Evolutionary conservation across 2,113 vertebrate genomes (phyloP).

Genomic region (Chaetura pelagica): DNA sequence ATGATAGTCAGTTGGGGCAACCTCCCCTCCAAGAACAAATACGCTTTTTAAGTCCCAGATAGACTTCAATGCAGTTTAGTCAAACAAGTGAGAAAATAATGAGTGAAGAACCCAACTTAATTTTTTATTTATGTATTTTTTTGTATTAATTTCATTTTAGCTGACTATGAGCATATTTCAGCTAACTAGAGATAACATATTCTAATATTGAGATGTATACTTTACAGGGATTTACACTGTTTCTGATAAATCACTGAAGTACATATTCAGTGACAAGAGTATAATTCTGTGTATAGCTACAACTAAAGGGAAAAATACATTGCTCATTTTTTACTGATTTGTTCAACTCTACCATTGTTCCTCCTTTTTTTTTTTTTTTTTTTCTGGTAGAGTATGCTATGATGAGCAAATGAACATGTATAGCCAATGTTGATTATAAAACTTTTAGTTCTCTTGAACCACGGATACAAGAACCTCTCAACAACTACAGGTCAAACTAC

Average conservation of each 20-base stretch:
- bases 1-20: background rate
- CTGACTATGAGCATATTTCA: background rate
- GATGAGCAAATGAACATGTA: background rate
- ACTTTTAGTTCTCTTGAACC: background rate
- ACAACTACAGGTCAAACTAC: background rate
- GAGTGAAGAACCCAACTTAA: background rate
- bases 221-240: background rate
- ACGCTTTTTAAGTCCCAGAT: background rate
- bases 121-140: background rate
- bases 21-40: background rate
- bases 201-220: background rate
- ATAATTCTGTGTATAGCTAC: background rate
- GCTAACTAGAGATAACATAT: background rate
- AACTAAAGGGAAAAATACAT: background rate
- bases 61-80: background rate
- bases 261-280: background rate
- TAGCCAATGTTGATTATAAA: background rate
- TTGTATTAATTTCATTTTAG: background rate
- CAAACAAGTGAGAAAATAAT: background rate
- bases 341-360: background rate
- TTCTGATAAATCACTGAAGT: background rate
- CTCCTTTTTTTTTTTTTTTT: background rate
- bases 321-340: background rate
- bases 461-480: background rate
- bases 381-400: background rate